Percentiles rank a stretch among this genome's conserved stretches.
These are phyloP conservation scores for Craseonycteris thonglongyai DNA, from an alignment of 2,113 vertebrate species.

Conservation along the genomic window DNA sequence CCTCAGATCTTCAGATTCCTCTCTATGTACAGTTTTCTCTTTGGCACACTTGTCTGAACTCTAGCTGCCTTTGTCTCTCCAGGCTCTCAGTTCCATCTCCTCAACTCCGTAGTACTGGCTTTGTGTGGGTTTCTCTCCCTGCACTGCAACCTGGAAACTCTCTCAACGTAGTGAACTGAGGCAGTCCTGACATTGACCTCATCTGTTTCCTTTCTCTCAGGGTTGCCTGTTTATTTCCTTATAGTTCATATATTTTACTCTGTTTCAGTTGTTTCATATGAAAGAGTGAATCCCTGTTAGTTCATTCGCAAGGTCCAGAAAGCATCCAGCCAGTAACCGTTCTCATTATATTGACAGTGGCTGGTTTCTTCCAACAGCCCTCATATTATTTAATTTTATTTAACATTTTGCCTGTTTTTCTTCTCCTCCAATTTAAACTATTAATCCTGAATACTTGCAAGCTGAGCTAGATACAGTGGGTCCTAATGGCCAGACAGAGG, in stretches of 20 bases:
- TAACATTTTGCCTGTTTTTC: not conserved
- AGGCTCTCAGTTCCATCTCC: too few relatives aligned
- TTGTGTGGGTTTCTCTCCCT: not conserved
- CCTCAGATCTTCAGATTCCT: not conserved
- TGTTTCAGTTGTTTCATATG: not conserved
- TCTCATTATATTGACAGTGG: too few relatives aligned
- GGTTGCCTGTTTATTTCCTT: not conserved
- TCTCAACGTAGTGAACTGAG: not conserved
- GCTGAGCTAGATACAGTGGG: not conserved
- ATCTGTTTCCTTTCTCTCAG: not conserved
- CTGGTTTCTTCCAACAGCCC: too few relatives aligned
- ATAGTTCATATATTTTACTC: not conserved
- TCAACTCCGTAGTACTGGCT: rapidly evolving
- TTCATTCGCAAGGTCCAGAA: too few relatives aligned
- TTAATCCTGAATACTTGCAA: not conserved
- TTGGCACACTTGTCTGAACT: not conserved
- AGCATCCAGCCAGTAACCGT: too few relatives aligned
- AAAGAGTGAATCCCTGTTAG: not conserved
- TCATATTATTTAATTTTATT: not conserved
- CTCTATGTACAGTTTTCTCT: not conserved
- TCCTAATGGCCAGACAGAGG: not conserved
- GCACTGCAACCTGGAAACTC: not conserved
- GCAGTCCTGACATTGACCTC: not conserved
- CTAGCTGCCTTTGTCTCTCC: not conserved
- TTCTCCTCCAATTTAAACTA: not conserved